Evolutionary conservation across 2,113 vertebrate species (phyloP).

Genomic region (Psephotus haematonotus): DNA sequence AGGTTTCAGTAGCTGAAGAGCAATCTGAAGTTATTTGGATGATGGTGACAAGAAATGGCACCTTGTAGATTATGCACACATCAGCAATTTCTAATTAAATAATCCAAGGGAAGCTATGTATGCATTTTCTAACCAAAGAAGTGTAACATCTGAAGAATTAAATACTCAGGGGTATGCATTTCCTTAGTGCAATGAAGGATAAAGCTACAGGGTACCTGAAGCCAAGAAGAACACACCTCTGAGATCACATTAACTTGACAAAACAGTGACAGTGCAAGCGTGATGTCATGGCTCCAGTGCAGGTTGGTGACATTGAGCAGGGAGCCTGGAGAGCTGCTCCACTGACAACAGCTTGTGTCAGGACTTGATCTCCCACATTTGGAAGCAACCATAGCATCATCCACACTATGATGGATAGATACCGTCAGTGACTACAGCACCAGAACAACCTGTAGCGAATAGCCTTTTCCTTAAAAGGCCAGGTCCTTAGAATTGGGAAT

Average conservation of each 20-base stretch:
- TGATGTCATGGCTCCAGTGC: background rate
- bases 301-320: background rate
- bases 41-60: background rate
- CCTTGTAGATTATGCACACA: background rate
- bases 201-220: background rate
- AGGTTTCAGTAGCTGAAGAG: background rate
- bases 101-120: background rate
- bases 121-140: background rate
- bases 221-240: background rate
- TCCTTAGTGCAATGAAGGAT: background rate
- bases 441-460: background rate
- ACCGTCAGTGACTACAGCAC: background rate
- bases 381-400: background rate
- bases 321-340: background rate
- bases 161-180: background rate
- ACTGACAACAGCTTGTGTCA: background rate
- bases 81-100: background rate
- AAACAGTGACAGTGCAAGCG: background rate
- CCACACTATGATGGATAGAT: background rate
- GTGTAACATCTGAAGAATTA: background rate
- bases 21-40: background rate
- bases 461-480: background rate
- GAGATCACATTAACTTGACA: background rate
- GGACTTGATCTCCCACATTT: background rate
- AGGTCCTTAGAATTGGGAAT: background rate